These are phyloP conservation scores for Enteromius argenteus DNA, from an alignment of 2,797 vertebrate species.

Conservation along the genomic window DNA sequence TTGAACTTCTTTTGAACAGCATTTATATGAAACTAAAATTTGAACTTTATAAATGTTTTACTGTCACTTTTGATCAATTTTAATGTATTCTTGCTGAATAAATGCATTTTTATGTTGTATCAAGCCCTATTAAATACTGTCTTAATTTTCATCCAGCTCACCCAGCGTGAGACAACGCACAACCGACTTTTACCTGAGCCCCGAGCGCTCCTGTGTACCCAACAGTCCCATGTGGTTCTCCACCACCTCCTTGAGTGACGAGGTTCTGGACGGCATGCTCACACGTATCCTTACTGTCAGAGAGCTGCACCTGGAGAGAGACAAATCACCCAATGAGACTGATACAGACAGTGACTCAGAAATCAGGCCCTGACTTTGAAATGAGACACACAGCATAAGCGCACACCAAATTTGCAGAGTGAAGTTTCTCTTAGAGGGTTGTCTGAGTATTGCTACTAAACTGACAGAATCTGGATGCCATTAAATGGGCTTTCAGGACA, in stretches of 20 bases:
- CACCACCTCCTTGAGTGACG: conserved; percentile 87
- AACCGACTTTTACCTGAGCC: conserved; percentile 95
- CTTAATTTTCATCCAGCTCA: conserved; percentile 78
- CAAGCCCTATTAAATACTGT: not conserved
- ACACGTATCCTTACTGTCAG: conserved; percentile 93
- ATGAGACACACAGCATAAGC: not conserved
- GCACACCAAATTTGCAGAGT: conserved; percentile 20
- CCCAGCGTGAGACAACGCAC: conserved; percentile 95
- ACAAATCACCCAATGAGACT: conserved; percentile 79
- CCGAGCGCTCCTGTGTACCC: conserved; percentile 96
- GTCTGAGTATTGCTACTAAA: not conserved
- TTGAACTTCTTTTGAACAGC: conserved; percentile 47
- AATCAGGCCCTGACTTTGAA: not conserved
- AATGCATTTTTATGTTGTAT: not conserved
- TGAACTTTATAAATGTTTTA: not conserved
- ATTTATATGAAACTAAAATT: not conserved
- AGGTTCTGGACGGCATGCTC: conserved; percentile 94
- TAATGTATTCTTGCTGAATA: not conserved
- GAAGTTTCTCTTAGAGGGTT: not conserved
- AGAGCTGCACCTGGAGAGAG: conserved; percentile 90
- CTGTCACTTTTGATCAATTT: not conserved
- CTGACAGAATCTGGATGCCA: conserved; percentile 1
- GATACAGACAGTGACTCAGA: conserved; percentile 47
- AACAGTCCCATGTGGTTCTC: conserved; percentile 99
- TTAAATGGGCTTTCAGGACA: not conserved